Conservation (phyloP, 2,113 vertebrate genomes). For the Zapornia atra region DNA sequence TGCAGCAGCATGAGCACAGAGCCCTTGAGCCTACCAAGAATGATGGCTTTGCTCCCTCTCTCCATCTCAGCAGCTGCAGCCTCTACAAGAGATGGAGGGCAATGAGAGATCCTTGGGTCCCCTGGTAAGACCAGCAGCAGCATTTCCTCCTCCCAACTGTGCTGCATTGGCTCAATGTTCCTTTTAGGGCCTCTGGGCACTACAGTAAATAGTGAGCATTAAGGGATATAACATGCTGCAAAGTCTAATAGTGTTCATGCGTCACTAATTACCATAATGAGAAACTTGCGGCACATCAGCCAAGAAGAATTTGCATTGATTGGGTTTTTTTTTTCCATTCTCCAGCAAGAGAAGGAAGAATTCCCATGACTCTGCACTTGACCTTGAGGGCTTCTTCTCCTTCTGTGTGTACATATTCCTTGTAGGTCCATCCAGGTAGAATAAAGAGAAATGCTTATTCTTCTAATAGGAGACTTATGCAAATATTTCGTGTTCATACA, state of each 20-base stretch:
- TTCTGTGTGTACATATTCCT: background rate
- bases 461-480: background rate
- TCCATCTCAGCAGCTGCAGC: background rate
- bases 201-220: slow-evolving; percentile 20
- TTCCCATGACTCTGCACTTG: background rate
- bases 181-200: background rate
- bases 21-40: background rate
- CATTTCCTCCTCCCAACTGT: background rate
- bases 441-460: background rate
- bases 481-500: background rate
- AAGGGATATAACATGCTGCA: slow-evolving; percentile 21
- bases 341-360: slow-evolving; percentile 1
- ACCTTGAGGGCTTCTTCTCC: background rate
- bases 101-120: background rate
- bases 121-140: background rate
- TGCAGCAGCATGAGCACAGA: background rate
- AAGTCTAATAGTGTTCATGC: slow-evolving; percentile 27
- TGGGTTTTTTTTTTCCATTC: background rate
- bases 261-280: slow-evolving; percentile 58
- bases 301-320: slow-evolving; percentile 43
- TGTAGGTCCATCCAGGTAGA: background rate
- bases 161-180: background rate
- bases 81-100: background rate
- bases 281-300: background rate
- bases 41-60: background rate